phyloP scores from a whole-genome alignment of 1,140 invertebrate species.

The Lycorma delicatula region DNA sequence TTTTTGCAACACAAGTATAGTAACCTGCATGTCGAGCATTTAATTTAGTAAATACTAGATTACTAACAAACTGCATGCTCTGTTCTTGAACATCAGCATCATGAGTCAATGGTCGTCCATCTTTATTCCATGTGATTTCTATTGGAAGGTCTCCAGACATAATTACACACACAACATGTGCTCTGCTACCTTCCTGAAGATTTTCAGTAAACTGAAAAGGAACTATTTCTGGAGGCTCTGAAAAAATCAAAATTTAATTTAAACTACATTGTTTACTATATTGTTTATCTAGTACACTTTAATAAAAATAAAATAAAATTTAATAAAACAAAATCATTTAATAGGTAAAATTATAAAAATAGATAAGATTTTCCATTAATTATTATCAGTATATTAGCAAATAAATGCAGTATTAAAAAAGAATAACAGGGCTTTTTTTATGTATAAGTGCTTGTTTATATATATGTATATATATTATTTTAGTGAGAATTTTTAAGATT shows the following conservation, averaged over 20 bases:
- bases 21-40: slow-evolving; percentile 71
- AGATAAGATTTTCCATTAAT: too few species aligned
- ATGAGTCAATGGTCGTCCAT: slow-evolving; percentile 59
- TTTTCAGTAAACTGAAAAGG: slow-evolving; percentile 75
- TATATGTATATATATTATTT: too few species aligned
- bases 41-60: slow-evolving; percentile 68
- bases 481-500: too few species aligned
- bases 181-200: slow-evolving; percentile 75
- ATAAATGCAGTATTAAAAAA: too few species aligned
- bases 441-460: too few species aligned
- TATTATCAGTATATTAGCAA: too few species aligned
- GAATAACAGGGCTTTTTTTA: too few species aligned
- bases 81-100: slow-evolving; percentile 57
- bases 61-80: slow-evolving; percentile 65
- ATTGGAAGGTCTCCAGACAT: slow-evolving; percentile 85
- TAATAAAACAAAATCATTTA: too few species aligned
- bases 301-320: too few species aligned
- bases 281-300: too few species aligned
- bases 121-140: slow-evolving; percentile 80
- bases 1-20: slow-evolving; percentile 81
- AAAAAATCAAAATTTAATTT: slow-evolving; percentile 29
- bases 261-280: too few species aligned
- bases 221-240: slow-evolving; percentile 73
- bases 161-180: slow-evolving; percentile 81
- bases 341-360: too few species aligned